These are phyloP conservation scores for Pangasius mekongensis DNA, from an alignment of 2,797 vertebrate species.

Conservation along the genomic window DNA sequence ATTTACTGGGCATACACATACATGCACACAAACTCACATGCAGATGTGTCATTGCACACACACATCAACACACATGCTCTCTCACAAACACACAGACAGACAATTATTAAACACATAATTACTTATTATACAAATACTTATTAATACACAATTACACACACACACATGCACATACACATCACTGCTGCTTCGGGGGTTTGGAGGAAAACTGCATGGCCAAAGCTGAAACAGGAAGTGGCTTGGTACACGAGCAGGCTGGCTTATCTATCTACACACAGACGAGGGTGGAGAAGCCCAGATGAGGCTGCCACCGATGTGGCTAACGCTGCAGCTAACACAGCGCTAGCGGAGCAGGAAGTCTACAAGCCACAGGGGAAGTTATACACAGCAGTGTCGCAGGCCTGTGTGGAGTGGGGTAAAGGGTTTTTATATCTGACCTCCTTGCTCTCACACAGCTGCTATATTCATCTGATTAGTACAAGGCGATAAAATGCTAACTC, in stretches of 20 bases:
- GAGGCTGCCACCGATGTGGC: slow-evolving; percentile 45
- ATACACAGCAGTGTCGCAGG: slow-evolving; percentile 40
- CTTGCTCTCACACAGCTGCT: not conserved
- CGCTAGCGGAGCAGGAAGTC: slow-evolving; percentile 38
- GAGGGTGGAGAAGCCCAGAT: slow-evolving; percentile 57
- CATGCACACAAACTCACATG: not conserved
- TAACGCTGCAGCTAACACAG: slow-evolving; percentile 40
- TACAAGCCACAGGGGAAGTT: slow-evolving; percentile 54
- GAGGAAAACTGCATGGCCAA: slow-evolving; percentile 51
- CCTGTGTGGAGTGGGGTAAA: not conserved
- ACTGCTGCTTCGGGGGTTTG: not conserved
- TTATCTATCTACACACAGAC: slow-evolving; percentile 62
- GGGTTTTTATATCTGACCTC: slow-evolving; percentile 24
- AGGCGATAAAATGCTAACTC: slow-evolving; percentile 40
- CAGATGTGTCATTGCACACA: not conserved
- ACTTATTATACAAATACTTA: not conserved
- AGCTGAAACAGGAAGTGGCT: slow-evolving; percentile 60
- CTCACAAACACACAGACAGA: not conserved
- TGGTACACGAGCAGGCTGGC: slow-evolving; percentile 54
- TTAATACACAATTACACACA: not conserved
- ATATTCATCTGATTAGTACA: slow-evolving; percentile 27
- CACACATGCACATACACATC: not conserved
- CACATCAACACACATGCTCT: not conserved
- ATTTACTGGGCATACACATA: not conserved
- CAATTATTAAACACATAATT: not conserved